Base-by-base conservation (phyloP, 2,797 vertebrate genomes). In the Cichlasoma orientale region DNA sequence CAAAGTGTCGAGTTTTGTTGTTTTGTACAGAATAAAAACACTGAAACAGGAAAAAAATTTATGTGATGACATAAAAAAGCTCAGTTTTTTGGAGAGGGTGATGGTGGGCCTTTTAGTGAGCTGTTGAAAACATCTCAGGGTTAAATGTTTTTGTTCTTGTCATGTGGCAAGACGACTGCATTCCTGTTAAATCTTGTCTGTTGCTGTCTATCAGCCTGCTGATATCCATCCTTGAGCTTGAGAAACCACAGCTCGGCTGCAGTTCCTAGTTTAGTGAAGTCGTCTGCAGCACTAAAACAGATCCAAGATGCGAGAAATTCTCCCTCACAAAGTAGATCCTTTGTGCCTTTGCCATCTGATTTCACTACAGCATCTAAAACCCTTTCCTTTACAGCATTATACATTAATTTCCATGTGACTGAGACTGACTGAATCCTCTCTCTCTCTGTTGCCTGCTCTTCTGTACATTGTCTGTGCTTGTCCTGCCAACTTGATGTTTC, bases 41-140 rank as follows among this genome's bases (percentile, higher is more conserved):
- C 36, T 0, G 59, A 44, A 63, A 63, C 14, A 1, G 59, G 1
- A 8, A 0, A 2, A 12, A 7, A 0, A 1, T 3, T 12, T 0
- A 59, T 25, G 27, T 47, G 61, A 12, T 66, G 18, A 19, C 2
- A 19, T 44, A 14, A 23, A 47, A 47, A 29, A 3, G 16, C 61
- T 50, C 23, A 19, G 0, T 27, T 47, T 66, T 44, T 47, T 47
- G 16, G 61, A 19, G 29, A 33, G 29, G 29, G 31, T 58, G 29
- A 16, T 19, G 16, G 38, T 19, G 23, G 41, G 61, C 16, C 16
- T 47, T 47, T 29, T 29, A 66, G 0, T 47, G 12, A 50, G 50
- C 63, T 50, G 16, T 68, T 68, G 23, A 27, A 27, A 66, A 44
- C 63, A 50, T 50, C 16, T 29, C 5, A 7, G 41, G 41, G 41